These are phyloP conservation scores for Telmatherina bonti DNA, from an alignment of 2,797 vertebrate genomes.

Conservation along the genomic window DNA sequence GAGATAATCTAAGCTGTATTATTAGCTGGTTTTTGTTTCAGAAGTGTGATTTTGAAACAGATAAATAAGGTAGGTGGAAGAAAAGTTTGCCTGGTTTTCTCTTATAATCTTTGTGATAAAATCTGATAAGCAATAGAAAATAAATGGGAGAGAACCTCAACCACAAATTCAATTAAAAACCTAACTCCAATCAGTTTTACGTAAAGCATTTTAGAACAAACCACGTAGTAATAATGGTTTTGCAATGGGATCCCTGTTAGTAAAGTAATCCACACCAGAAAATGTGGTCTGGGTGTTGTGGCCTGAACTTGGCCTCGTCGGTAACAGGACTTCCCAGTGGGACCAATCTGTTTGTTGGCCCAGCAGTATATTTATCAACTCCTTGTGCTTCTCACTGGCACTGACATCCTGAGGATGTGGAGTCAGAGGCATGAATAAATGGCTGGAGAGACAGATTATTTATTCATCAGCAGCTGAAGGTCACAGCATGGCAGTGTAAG, in stretches of 20 bases:
- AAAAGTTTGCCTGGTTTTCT: background rate
- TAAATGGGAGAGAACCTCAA: conserved; percentile 1
- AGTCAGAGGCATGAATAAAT: conserved; percentile 35
- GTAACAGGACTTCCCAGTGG: conserved; percentile 52
- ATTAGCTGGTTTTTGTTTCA: too few species aligned
- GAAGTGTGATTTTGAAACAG: too few species aligned
- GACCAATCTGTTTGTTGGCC: conserved; percentile 71
- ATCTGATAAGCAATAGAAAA: background rate
- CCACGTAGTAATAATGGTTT: conserved; percentile 10
- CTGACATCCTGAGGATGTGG: conserved; percentile 58
- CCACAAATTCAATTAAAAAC: background rate
- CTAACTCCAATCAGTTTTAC: background rate
- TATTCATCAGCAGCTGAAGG: conserved; percentile 56
- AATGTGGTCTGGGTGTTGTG: conserved; percentile 12
- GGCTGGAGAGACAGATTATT: conserved; percentile 56
- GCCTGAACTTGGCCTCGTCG: conserved; percentile 40
- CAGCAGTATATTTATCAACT: conserved; percentile 70
- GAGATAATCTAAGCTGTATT: background rate
- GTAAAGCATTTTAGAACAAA: background rate
- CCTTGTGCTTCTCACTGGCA: conserved; percentile 59
- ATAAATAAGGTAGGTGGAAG: too few species aligned
- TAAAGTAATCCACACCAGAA: conserved; percentile 17
- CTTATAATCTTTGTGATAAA: background rate
- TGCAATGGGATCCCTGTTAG: background rate
- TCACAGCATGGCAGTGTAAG: conserved; percentile 48